These are phyloP conservation scores for Menidia menidia DNA, from an alignment of 2,797 vertebrate genomes.

Conservation along the genomic window DNA sequence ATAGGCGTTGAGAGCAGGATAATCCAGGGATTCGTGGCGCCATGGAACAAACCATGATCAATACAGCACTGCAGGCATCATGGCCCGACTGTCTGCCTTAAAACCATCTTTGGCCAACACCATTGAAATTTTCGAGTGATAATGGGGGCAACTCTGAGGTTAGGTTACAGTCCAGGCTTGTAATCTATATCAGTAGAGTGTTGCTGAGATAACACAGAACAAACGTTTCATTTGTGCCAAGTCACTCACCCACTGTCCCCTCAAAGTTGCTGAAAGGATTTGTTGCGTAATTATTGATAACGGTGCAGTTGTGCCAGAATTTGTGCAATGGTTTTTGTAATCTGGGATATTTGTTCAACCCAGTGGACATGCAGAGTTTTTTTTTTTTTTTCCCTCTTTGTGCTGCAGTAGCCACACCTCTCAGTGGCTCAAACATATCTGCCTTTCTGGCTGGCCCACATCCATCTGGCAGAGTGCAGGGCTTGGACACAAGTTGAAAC, in stretches of 20 bases:
- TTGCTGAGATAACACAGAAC: slow-evolving; percentile 34
- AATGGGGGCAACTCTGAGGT: slow-evolving; percentile 39
- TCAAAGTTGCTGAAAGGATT: slow-evolving; percentile 17
- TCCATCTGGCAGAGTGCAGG: slow-evolving; percentile 20
- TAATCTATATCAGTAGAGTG: slow-evolving; percentile 28
- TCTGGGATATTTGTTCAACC: slow-evolving; percentile 25
- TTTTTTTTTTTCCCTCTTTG: slow-evolving; percentile 4
- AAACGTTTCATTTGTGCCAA: slow-evolving; percentile 17
- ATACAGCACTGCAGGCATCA: slow-evolving; percentile 28
- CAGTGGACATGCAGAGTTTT: slow-evolving; percentile 19
- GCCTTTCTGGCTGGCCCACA: slow-evolving; percentile 9
- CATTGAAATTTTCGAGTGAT: slow-evolving; percentile 34
- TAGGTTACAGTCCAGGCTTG: slow-evolving; percentile 17
- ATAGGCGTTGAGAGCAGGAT: slow-evolving; percentile 39
- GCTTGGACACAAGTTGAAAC: neutral
- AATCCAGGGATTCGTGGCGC: slow-evolving; percentile 15
- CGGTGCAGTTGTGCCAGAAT: slow-evolving; percentile 40
- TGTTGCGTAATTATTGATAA: slow-evolving; percentile 28
- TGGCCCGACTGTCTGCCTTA: slow-evolving; percentile 14
- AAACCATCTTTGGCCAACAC: slow-evolving; percentile 46
- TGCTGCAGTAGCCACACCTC: slow-evolving; percentile 66
- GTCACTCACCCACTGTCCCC: slow-evolving; percentile 25
- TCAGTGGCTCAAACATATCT: slow-evolving; percentile 31
- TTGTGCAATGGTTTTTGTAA: slow-evolving; percentile 36
- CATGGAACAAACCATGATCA: slow-evolving; percentile 51